These are phyloP conservation scores for Musca vetustissima DNA, from an alignment of 1,140 invertebrate genomes.

Conservation along the genomic window DNA sequence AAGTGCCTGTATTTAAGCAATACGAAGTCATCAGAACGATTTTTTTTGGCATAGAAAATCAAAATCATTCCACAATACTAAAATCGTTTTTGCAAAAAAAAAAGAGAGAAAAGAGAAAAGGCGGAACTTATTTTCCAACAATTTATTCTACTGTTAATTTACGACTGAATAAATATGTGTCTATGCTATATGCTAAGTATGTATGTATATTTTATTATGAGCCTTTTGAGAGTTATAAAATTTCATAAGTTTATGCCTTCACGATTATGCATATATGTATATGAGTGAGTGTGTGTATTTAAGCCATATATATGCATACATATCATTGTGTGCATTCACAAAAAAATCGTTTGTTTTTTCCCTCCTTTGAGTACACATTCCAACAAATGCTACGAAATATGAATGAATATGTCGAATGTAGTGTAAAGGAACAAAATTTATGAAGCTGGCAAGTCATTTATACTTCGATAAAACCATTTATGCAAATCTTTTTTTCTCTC, in stretches of 20 bases:
- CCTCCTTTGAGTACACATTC: neutral
- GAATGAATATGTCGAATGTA: constrained; percentile 38
- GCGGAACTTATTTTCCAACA: too few species aligned
- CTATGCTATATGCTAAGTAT: constrained; percentile 3
- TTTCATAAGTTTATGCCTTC: constrained; percentile 6
- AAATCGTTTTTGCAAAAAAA: too few species aligned
- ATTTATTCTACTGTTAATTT: neutral
- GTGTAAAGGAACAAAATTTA: constrained; percentile 11
- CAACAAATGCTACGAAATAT: neutral
- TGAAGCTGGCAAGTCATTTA: constrained; percentile 40
- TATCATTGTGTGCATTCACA: neutral
- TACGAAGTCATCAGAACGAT: too few species aligned
- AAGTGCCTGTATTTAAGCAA: too few species aligned
- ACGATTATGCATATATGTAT: neutral
- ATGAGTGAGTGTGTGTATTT: neutral
- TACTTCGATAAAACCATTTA: constrained; percentile 50
- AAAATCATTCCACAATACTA: too few species aligned
- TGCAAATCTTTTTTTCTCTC: constrained; percentile 42
- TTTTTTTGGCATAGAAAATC: too few species aligned
- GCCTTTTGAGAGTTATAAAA: constrained; percentile 23
- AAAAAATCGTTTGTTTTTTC: neutral
- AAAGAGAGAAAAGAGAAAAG: too few species aligned
- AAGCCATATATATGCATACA: too few species aligned
- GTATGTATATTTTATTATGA: constrained; percentile 18
- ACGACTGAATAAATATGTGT: neutral